phyloP scores from a whole-genome alignment of 2,113 vertebrate genomes.

The Natator depressus region DNA sequence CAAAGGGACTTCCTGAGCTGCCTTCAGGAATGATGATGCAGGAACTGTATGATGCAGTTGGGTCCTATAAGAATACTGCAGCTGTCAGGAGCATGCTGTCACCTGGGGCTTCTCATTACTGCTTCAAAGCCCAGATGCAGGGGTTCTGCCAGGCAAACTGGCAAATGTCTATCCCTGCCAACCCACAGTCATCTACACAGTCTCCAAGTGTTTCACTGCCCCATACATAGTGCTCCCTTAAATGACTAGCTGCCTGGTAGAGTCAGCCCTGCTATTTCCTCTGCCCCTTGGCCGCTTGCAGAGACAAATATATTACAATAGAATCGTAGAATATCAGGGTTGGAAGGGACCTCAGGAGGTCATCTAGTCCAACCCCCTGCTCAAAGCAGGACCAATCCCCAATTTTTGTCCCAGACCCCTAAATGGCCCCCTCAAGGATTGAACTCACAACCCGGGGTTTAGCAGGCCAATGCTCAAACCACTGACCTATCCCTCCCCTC shows the following conservation, averaged over 20 bases:
- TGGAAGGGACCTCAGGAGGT: no score
- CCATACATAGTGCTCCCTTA: not conserved
- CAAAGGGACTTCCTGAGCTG: not conserved
- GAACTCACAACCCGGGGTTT: no score
- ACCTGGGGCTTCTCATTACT: not conserved
- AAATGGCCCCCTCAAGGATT: no score
- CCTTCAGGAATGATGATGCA: not conserved
- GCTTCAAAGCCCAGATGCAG: not conserved
- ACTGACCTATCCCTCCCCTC: no score
- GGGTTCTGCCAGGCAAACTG: not conserved
- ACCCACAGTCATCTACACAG: not conserved
- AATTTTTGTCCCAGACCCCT: no score
- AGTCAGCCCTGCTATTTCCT: not conserved
- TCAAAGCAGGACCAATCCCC: no score
- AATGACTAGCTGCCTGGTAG: not conserved
- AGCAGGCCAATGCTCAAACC: no score
- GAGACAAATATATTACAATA: not conserved
- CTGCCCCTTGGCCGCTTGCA: not conserved
- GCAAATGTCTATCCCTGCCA: not conserved
- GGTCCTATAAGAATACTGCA: not conserved
- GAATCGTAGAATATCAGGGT: no score
- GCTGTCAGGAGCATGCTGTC: not conserved
- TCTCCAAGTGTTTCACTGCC: not conserved
- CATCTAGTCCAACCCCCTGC: no score
- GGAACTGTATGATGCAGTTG: not conserved